Conservation (phyloP, 2,113 vertebrate genomes). For the Todiramphus chloris region DNA sequence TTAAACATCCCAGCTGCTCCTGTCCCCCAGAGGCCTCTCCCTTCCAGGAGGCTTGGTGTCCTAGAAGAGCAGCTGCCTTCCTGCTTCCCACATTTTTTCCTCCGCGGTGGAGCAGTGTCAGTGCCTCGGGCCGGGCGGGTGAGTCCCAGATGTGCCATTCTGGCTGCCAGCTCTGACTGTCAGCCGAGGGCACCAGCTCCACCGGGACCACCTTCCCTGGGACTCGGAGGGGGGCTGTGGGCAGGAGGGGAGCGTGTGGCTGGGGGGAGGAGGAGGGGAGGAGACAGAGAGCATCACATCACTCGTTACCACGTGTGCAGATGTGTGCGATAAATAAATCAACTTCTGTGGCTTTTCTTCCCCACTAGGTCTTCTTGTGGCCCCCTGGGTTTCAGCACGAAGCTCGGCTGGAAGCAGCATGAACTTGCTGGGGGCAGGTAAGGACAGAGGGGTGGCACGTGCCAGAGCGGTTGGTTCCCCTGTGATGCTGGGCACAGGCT, state of each 20-base stretch:
- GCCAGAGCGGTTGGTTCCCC: not conserved
- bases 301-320: rapidly evolving
- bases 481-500: rapidly evolving
- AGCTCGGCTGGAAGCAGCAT: not conserved
- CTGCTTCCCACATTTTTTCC: not conserved
- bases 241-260: not conserved
- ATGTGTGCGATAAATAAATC: not conserved
- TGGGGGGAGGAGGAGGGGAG: not conserved
- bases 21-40: not conserved
- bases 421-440: not conserved
- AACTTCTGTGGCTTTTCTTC: not conserved
- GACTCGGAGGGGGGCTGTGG: not conserved
- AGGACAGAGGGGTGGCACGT: not conserved
- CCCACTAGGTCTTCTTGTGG: not conserved
- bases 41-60: not conserved
- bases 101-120: rapidly evolving
- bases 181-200: not conserved
- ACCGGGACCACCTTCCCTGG: not conserved
- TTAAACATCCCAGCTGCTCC: not conserved
- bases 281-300: not conserved
- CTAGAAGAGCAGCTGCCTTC: not conserved
- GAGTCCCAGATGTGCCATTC: rapidly evolving
- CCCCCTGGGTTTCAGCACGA: not conserved
- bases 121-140: not conserved
- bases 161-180: rapidly evolving